These are phyloP conservation scores for Crambe crambe DNA, from an alignment of 37 sponge, comb jelly and placozoan genomes.

Conservation along the genomic window DNA sequence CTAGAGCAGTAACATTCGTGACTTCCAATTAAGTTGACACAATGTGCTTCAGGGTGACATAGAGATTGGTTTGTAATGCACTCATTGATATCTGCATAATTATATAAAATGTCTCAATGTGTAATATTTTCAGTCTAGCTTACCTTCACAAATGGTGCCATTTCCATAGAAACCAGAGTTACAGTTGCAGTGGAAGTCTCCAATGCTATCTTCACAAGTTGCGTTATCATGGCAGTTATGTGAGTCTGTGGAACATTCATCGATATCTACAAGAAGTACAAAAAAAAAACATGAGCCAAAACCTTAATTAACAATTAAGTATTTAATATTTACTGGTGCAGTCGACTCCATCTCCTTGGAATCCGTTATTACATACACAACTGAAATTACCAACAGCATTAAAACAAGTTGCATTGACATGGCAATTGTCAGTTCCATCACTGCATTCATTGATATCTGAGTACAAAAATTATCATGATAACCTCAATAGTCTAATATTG, in stretches of 20 bases:
- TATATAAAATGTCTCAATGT: not conserved
- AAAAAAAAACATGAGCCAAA: no score
- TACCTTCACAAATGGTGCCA: constrained; percentile 1
- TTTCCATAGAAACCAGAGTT: not conserved
- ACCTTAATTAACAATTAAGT: no score
- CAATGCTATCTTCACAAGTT: constrained; percentile 16
- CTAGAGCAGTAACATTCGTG: not conserved
- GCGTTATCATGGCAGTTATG: not conserved
- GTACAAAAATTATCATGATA: not conserved
- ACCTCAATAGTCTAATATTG: not conserved
- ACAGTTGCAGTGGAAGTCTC: constrained; percentile 22
- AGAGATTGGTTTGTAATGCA: not conserved
- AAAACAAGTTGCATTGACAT: constrained; percentile 17
- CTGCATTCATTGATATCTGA: constrained; percentile 54
- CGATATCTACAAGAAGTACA: constrained; percentile 10
- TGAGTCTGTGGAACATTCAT: constrained; percentile 3
- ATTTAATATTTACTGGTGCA: constrained; percentile 11
- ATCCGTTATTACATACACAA: constrained; percentile 24
- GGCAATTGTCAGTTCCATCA: constrained; percentile 1
- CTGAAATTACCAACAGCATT: constrained; percentile 27
- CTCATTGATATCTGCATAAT: not conserved
- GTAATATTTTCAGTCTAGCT: not conserved
- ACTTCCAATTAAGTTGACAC: not conserved
- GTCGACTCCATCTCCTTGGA: constrained; percentile 21
- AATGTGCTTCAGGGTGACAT: not conserved